Evolutionary conservation across 2,888 invertebrate genomes (phyloP).

Genomic region (Unio delphinus): DNA sequence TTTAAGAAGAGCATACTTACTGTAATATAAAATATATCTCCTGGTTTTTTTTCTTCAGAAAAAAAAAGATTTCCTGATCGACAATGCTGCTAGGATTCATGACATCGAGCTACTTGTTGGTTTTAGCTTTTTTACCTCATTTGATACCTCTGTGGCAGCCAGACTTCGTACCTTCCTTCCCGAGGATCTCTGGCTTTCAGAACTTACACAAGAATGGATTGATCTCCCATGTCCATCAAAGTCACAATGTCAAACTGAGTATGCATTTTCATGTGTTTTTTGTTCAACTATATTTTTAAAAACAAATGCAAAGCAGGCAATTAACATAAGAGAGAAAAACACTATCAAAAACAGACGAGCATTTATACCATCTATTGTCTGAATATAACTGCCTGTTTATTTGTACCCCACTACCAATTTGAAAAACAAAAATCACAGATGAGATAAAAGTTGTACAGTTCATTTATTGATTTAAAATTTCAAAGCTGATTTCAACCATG

Average conservation of each 20-base stretch:
- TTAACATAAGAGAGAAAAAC: too few relatives aligned
- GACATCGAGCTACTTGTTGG: slow-evolving; percentile 64
- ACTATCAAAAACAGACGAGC: too few relatives aligned
- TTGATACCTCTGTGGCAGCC: slow-evolving; percentile 18
- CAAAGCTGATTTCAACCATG: too few relatives aligned
- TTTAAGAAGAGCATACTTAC: too few relatives aligned
- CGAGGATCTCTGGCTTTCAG: slow-evolving; percentile 32
- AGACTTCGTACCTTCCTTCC: slow-evolving; percentile 40
- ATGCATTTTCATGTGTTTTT: background rate
- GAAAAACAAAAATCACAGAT: background rate
- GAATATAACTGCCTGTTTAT: background rate
- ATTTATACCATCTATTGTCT: background rate
- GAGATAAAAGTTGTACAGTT: too few relatives aligned
- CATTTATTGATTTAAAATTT: too few relatives aligned
- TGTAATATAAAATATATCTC: background rate
- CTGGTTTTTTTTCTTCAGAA: slow-evolving; percentile 15
- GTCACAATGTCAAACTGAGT: slow-evolving; percentile 22
- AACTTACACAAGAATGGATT: slow-evolving; percentile 8
- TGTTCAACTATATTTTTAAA: background rate
- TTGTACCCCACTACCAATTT: background rate
- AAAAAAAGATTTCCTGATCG: slow-evolving; percentile 42
- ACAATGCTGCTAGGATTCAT: slow-evolving; percentile 55
- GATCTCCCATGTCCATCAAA: slow-evolving; percentile 21
- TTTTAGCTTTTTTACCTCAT: slow-evolving; percentile 41
- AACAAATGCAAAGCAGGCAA: too few relatives aligned